Evolutionary conservation across 2,888 invertebrate genomes (phyloP).

Genomic region (Caenorhabditis virilis): DNA sequence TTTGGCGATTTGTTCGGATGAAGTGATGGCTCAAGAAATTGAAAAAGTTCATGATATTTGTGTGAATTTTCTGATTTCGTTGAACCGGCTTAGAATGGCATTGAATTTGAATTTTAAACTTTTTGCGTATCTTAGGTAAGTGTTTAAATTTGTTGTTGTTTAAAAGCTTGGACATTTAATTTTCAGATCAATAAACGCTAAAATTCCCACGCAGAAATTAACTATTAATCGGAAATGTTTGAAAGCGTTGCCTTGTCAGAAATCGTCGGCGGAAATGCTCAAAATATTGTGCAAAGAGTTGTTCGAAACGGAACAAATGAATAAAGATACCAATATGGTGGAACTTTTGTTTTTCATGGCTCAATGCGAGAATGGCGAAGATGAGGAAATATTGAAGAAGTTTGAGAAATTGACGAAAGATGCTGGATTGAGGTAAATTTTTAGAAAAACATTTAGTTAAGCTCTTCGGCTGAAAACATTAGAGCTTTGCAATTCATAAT

Average conservation of each 20-base stretch:
- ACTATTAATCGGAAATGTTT: slow-evolving; percentile 9
- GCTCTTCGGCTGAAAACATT: too few relatives aligned
- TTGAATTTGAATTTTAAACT: slow-evolving; percentile 15
- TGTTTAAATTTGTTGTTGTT: too few relatives aligned
- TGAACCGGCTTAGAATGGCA: slow-evolving; percentile 14
- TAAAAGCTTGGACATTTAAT: neutral
- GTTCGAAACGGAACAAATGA: neutral
- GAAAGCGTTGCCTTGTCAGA: slow-evolving; percentile 17
- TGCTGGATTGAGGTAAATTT: too few relatives aligned
- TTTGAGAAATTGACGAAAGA: too few relatives aligned
- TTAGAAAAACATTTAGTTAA: too few relatives aligned
- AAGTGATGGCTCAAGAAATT: slow-evolving; percentile 20
- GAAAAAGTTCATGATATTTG: slow-evolving; percentile 26
- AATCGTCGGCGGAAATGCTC: slow-evolving; percentile 19
- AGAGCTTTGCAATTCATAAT: too few relatives aligned
- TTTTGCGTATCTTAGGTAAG: slow-evolving; percentile 23
- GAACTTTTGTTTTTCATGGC: neutral
- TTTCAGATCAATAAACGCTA: slow-evolving; percentile 14
- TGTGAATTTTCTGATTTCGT: slow-evolving; percentile 15
- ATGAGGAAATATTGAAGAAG: neutral
- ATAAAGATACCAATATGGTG: neutral
- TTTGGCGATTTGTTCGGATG: slow-evolving; percentile 7
- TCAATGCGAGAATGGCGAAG: neutral
- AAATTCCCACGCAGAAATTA: slow-evolving; percentile 15
- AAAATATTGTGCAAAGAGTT: slow-evolving; percentile 20